A percentile compares a stretch with the other conserved stretches of the same genome.
phyloP scores from a whole-genome alignment of 2,113 vertebrate genomes.

The Rhagologus leucostigma region DNA sequence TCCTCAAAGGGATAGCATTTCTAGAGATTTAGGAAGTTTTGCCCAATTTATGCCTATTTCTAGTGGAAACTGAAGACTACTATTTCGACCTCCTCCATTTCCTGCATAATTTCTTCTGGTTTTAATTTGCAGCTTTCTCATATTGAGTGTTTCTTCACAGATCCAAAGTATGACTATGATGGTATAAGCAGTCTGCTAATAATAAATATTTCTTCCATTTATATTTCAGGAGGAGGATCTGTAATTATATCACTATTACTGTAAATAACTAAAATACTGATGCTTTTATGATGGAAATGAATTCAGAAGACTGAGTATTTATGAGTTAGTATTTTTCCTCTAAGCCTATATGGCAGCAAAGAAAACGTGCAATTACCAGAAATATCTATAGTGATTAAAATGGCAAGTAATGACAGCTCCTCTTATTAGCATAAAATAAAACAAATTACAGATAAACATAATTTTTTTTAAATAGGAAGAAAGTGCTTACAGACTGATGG shows the following conservation, averaged over 20 bases:
- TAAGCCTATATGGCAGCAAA: slow-evolving; percentile 41
- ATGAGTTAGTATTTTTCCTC: slow-evolving; percentile 54
- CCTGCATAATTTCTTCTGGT: not conserved
- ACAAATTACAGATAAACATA: not conserved
- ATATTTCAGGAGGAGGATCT: slow-evolving; percentile 31
- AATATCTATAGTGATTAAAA: slow-evolving; percentile 68
- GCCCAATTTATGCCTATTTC: not conserved
- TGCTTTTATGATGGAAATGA: slow-evolving; percentile 67
- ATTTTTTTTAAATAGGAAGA: not conserved
- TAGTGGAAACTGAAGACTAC: not conserved
- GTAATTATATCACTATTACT: slow-evolving; percentile 56
- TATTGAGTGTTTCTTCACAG: not conserved
- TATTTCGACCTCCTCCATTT: not conserved
- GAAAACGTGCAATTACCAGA: slow-evolving; percentile 65
- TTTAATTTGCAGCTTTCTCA: not conserved
- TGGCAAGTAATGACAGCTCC: slow-evolving; percentile 54
- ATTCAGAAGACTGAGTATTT: slow-evolving; percentile 56
- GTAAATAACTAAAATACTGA: slow-evolving; percentile 58
- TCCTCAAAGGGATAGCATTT: not conserved
- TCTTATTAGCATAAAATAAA: slow-evolving; percentile 57
- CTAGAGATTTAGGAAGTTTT: not conserved
- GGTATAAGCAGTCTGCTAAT: not conserved
- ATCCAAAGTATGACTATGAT: not conserved
- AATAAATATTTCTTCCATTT: slow-evolving; percentile 56
- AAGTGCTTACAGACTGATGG: not conserved